phyloP scores from a whole-genome alignment of 2,888 invertebrate species.

The Sipha maydis region DNA sequence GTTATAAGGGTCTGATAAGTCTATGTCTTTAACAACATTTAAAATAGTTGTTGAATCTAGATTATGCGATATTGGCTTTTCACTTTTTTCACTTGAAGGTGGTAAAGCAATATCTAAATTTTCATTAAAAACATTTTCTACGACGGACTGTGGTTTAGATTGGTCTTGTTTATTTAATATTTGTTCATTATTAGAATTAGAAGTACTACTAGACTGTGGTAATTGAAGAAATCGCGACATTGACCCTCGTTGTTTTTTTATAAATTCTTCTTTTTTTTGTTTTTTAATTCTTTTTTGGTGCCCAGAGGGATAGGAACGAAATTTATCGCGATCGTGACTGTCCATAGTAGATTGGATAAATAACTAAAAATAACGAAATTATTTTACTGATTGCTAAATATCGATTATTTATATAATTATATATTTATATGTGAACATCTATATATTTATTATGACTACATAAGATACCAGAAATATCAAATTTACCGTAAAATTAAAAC shows the following conservation, averaged over 20 bases:
- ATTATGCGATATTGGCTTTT: constrained; percentile 11
- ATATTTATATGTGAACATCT: too few relatives aligned
- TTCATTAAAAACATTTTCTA: constrained; percentile 8
- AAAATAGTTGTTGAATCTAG: constrained; percentile 10
- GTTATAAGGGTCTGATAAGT: too few relatives aligned
- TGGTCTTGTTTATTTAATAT: constrained; percentile 1
- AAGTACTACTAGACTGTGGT: constrained; percentile 4
- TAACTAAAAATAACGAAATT: constrained; percentile 18
- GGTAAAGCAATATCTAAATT: constrained; percentile 26
- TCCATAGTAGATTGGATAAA: constrained; percentile 22
- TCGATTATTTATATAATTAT: too few relatives aligned
- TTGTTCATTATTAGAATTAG: constrained; percentile 15
- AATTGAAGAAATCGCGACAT: not conserved
- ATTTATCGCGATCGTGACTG: constrained; percentile 20
- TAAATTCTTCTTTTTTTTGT: constrained; percentile 19
- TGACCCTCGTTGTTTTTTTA: constrained; percentile 27
- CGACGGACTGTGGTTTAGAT: not conserved
- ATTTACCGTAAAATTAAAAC: too few relatives aligned
- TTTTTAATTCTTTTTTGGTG: too few relatives aligned
- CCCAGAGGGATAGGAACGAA: constrained; percentile 16
- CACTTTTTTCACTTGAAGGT: not conserved
- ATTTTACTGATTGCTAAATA: constrained; percentile 17
- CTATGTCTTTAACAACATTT: too few relatives aligned
- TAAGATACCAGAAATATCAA: too few relatives aligned
- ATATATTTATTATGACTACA: too few relatives aligned